phyloP scores from a whole-genome alignment of 1,140 invertebrate species.

The Hetaerina americana region DNA sequence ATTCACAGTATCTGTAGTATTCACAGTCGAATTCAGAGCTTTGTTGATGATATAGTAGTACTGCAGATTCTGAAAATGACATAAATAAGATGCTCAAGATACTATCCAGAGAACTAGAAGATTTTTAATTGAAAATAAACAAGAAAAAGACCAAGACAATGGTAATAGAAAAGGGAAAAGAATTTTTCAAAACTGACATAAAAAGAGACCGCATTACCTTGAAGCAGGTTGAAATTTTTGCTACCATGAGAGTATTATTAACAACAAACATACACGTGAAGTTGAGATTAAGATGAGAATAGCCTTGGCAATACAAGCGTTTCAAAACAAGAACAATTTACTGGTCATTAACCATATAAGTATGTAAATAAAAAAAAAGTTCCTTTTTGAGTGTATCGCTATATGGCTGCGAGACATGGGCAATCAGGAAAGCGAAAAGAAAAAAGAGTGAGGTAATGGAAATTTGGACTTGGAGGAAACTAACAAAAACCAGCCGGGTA shows the following conservation, averaged over 20 bases:
- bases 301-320: too few relatives aligned
- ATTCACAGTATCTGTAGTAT: not conserved
- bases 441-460: not conserved
- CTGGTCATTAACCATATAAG: not conserved
- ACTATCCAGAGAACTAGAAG: not conserved
- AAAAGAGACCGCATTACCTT: not conserved
- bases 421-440: not conserved
- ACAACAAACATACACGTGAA: not conserved
- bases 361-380: not conserved
- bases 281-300: not conserved
- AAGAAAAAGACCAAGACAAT: not conserved
- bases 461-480: not conserved
- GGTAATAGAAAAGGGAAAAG: not conserved
- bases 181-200: not conserved
- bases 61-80: not conserved
- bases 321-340: not conserved
- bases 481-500: not conserved
- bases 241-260: not conserved
- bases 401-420: not conserved
- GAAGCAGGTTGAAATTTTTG: not conserved
- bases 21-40: not conserved
- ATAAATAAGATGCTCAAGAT: not conserved
- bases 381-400: not conserved
- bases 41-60: not conserved
- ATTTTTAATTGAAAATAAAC: not conserved